Evolutionary conservation across 2,113 vertebrate genomes (phyloP), one percentile per base, ranked within the genome.

Genomic region (Neofelis nebulosa): DNA sequence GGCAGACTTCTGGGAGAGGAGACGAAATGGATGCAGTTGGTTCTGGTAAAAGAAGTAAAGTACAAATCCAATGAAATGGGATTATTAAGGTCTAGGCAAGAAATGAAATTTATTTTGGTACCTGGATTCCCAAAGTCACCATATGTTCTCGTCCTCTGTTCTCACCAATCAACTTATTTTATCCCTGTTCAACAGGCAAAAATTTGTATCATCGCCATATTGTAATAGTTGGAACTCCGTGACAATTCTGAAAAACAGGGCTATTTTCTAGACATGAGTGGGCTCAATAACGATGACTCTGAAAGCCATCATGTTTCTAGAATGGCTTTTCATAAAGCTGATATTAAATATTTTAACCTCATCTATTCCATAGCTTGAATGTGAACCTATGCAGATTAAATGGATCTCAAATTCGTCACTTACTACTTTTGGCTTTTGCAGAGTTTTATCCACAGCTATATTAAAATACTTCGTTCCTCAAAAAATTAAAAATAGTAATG

Each of bases 361-460:
- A 36, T 23, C 48, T 29, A 68, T 33, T 91, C 14, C 6, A 41
- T 66, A 74, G 7, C 55, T 91, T 95, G 36, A 82, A 82, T 50
- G 50, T 82, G 93, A 98, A 65, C n/a, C 48, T 88, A 50, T 55
- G 41, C 38, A 33, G 66, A 71, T 85, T 89, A 68, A 96, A 85
- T n/a, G 41, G 65, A 80, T 85, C 89, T 95, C 73, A 48, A 27
- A 50, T 91, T 74, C 81, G 57, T 91, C 45, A 11, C n/a, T 73
- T 81, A 63, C 41, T 95, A 79, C 91, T 81, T 87, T n/a, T 12
- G 14, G 74, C 73, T 82, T 88, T 86, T 14, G 18, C 14, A 25
- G 80, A 94, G 52, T 66, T 91, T 84, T 69, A 76, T 29, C 50
- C 57, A 63, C 18, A 87, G 45, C 68, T 96, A 50, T 50, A 33